Conservation (phyloP, 2,797 vertebrate species). For the Vultur gryphus region DNA sequence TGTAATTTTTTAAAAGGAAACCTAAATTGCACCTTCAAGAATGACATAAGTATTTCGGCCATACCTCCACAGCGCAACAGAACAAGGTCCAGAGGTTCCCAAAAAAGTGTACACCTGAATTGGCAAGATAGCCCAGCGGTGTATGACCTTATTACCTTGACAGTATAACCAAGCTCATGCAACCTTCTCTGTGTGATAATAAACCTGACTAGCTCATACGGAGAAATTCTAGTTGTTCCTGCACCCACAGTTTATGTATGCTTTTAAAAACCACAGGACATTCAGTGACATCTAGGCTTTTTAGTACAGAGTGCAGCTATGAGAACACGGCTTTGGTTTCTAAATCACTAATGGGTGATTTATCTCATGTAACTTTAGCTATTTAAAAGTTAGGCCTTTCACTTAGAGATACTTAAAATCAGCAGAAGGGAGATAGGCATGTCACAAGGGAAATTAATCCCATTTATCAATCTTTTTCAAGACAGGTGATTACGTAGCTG, state of each 20-base stretch:
- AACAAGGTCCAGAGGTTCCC: not conserved
- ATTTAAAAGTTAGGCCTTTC: not conserved
- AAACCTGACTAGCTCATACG: not conserved
- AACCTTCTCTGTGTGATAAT: not conserved
- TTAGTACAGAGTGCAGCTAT: not conserved
- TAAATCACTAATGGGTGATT: not conserved
- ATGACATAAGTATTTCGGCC: not conserved
- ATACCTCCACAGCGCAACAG: not conserved
- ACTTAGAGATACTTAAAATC: not conserved
- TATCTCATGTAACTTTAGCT: not conserved
- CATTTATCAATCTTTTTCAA: not conserved
- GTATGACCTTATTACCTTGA: not conserved
- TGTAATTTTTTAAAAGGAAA: not conserved
- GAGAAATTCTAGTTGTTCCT: not conserved
- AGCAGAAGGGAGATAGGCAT: not conserved
- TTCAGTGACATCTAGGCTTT: not conserved
- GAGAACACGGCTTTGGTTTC: not conserved
- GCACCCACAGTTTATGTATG: not conserved
- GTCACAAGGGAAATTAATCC: not conserved
- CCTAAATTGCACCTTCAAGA: not conserved
- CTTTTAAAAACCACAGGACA: not conserved
- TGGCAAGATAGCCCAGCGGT: rapidly evolving
- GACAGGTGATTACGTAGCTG: not conserved
- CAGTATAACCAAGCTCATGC: not conserved
- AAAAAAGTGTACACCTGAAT: not conserved